Evolutionary conservation across 1,140 invertebrate genomes (phyloP).

Genomic region (Aphaenogaster ashmeadi): DNA sequence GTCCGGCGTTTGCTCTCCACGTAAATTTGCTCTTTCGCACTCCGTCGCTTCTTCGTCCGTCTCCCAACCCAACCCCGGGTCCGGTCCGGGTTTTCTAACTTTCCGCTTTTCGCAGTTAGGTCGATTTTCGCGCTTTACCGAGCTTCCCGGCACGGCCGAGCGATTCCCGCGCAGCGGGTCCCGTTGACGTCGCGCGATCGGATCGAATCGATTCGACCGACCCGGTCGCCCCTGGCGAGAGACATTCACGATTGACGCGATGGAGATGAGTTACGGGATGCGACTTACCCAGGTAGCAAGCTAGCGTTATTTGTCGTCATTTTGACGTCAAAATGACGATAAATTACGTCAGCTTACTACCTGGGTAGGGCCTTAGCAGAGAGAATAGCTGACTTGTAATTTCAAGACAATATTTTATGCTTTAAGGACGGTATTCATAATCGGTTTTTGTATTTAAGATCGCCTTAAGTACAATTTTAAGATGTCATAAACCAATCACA

Average conservation of each 20-base stretch:
- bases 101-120: slow-evolving; percentile 43
- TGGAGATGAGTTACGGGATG: neutral
- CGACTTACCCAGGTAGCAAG: too few species aligned
- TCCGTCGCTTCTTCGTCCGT: slow-evolving; percentile 4
- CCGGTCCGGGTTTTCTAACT: slow-evolving; percentile 7
- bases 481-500: too few species aligned
- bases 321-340: too few species aligned
- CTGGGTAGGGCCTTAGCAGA: too few species aligned
- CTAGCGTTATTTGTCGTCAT: too few species aligned
- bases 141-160: slow-evolving; percentile 22
- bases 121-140: slow-evolving; percentile 47
- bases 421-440: too few species aligned
- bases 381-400: too few species aligned
- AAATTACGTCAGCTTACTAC: too few species aligned
- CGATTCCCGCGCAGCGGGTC: neutral
- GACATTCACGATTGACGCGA: neutral
- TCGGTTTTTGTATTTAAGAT: too few species aligned
- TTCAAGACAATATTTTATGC: too few species aligned
- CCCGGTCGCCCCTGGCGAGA: neutral
- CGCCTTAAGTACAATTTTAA: too few species aligned
- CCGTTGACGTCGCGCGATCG: neutral
- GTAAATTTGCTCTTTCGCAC: slow-evolving; percentile 30
- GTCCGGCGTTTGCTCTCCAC: slow-evolving; percentile 54
- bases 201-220: slow-evolving; percentile 7
- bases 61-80: neutral